phyloP scores from a whole-genome alignment of 2,113 vertebrate species.

The Myiozetetes cayanensis region DNA sequence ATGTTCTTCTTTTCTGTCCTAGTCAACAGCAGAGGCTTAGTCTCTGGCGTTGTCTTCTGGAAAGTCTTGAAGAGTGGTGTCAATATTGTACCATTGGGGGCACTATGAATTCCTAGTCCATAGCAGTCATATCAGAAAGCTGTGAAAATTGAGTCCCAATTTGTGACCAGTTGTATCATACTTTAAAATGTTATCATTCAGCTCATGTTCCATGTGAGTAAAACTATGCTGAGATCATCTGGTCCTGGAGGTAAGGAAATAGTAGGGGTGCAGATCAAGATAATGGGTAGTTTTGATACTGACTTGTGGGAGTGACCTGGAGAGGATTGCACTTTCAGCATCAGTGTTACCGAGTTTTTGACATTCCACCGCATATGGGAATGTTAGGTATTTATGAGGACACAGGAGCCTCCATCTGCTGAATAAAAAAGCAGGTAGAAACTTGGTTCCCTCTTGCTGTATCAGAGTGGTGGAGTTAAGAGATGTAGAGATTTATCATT shows the following conservation, averaged over 20 bases:
- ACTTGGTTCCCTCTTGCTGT: background rate
- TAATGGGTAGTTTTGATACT: background rate
- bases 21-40: background rate
- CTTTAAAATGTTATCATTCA: background rate
- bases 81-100: background rate
- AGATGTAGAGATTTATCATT: background rate
- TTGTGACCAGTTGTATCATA: background rate
- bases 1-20: background rate
- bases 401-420: background rate
- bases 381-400: background rate
- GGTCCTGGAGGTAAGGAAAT: background rate
- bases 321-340: background rate
- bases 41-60: background rate
- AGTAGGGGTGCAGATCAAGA: background rate
- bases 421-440: background rate
- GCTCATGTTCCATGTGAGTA: background rate
- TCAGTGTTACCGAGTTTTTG: background rate
- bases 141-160: background rate
- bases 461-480: background rate
- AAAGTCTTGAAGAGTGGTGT: background rate
- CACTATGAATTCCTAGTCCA: background rate
- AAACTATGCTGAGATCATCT: background rate
- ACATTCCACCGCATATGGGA: background rate
- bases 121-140: background rate
- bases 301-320: background rate